These are phyloP conservation scores for Isichthys henryi DNA, from an alignment of 2,113 vertebrate genomes.

Conservation along the genomic window DNA sequence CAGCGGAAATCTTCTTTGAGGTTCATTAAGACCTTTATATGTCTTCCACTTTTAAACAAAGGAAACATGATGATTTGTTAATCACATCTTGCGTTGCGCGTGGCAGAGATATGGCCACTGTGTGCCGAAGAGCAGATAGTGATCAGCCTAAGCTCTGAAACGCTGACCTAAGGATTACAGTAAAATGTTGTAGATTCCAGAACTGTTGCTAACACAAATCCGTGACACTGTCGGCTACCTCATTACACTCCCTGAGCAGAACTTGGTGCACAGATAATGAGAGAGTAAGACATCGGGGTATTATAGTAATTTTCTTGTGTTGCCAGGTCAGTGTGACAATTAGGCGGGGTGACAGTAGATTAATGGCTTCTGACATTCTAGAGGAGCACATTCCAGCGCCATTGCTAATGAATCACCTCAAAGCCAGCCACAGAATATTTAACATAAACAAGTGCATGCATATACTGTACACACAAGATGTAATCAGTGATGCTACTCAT, in stretches of 20 bases:
- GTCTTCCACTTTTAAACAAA: neutral
- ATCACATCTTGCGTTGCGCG: neutral
- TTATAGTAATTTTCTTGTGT: neutral
- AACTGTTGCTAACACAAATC: neutral
- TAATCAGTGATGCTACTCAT: neutral
- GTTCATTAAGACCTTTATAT: neutral
- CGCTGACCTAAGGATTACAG: neutral
- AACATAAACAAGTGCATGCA: neutral
- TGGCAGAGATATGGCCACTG: neutral
- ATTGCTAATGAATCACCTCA: neutral
- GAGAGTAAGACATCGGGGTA: neutral
- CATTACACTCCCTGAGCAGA: neutral
- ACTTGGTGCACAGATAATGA: neutral
- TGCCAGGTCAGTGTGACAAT: neutral
- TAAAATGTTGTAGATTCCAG: neutral
- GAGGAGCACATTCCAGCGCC: neutral
- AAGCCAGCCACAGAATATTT: neutral
- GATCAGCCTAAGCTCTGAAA: neutral
- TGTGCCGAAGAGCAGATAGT: neutral
- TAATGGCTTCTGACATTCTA: neutral
- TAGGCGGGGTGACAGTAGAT: neutral
- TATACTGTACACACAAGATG: neutral
- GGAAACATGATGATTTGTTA: neutral
- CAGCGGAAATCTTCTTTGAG: neutral
- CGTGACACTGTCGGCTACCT: neutral